Evolutionary conservation across 2,888 invertebrate genomes (phyloP).

Genomic region (Oasisia sp.): DNA sequence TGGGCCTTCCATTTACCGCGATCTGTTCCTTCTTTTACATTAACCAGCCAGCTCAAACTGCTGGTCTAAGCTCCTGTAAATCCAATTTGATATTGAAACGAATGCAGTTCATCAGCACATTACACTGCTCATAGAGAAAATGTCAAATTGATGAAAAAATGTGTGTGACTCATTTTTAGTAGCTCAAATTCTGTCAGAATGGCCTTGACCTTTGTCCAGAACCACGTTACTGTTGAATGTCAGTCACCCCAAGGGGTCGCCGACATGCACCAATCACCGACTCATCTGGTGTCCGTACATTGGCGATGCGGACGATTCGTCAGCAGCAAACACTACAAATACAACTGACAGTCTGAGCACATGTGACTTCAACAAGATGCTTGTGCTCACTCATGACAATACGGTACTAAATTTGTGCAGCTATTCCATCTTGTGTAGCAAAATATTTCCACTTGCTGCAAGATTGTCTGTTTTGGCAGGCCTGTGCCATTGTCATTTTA

Average conservation of each 20-base stretch:
- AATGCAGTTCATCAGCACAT: too few relatives aligned
- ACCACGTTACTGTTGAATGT: constrained; percentile 47
- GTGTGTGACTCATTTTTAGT: not conserved
- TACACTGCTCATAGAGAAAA: not conserved
- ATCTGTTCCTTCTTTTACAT: too few relatives aligned
- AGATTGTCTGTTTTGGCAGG: not conserved
- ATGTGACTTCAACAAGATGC: constrained; percentile 70
- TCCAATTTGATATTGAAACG: too few relatives aligned
- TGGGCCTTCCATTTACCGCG: too few relatives aligned
- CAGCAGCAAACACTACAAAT: constrained; percentile 60
- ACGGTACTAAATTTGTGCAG: constrained; percentile 45
- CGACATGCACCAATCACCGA: constrained; percentile 72
- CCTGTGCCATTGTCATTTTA: not conserved
- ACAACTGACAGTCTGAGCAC: constrained; percentile 71
- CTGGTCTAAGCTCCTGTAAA: too few relatives aligned
- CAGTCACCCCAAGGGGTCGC: constrained; percentile 49
- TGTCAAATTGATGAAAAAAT: not conserved
- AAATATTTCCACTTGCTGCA: too few relatives aligned
- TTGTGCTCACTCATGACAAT: constrained; percentile 83
- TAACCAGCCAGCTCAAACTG: too few relatives aligned
- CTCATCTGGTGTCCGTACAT: constrained; percentile 96
- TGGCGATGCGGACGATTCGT: constrained; percentile 70
- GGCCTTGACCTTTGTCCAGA: constrained; percentile 23
- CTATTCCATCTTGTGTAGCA: too few relatives aligned
- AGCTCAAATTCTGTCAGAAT: not conserved